Conservation (phyloP, 2,113 vertebrate species). For the Gallinago jamesoni region DNA sequence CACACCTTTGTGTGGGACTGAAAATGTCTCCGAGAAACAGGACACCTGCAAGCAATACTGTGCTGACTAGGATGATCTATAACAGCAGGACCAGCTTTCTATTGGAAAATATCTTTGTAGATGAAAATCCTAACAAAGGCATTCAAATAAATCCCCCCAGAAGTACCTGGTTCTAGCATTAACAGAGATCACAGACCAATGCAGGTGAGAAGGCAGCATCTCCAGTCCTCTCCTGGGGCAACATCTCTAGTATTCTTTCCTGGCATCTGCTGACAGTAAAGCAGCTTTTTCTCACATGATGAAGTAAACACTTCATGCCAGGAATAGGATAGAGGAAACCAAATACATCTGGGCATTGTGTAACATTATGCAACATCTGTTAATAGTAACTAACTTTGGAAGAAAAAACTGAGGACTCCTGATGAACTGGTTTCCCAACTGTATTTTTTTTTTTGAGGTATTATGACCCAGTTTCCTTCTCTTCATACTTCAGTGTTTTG, state of each 20-base stretch:
- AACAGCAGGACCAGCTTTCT: background rate
- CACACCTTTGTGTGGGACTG: background rate
- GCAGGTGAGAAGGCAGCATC: background rate
- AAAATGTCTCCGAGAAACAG: background rate
- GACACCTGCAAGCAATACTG: background rate
- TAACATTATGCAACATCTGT: background rate
- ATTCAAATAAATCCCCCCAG: background rate
- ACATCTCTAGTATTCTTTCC: background rate
- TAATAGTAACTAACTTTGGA: background rate
- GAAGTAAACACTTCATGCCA: background rate
- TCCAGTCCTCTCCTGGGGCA: background rate
- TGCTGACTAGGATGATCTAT: background rate
- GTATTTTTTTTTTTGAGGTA: background rate
- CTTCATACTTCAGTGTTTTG: background rate
- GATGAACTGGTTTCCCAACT: background rate
- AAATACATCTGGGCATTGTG: constrained; percentile 1
- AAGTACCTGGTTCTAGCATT: background rate
- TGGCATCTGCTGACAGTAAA: background rate
- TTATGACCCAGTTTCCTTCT: background rate
- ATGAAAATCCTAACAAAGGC: background rate
- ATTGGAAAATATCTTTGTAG: background rate
- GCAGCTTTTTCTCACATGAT: background rate
- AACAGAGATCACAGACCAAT: background rate
- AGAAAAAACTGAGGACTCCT: background rate
- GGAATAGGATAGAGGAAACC: background rate